Evolutionary conservation across 2,797 vertebrate genomes (phyloP), one percentile per base, ranked within the genome.

Genomic region (Antennarius maculatus): DNA sequence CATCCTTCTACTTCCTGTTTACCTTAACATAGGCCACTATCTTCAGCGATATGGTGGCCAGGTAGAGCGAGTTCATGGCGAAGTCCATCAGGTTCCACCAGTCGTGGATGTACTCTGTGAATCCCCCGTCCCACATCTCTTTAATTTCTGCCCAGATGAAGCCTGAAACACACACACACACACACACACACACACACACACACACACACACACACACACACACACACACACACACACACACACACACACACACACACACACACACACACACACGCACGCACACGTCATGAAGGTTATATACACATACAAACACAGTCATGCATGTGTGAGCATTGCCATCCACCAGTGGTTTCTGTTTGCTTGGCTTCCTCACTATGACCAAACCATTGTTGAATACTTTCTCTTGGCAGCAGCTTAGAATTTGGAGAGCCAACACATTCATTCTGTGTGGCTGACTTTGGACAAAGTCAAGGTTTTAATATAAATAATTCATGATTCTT

Each of bases 71-170:
- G 88, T 99, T 98, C 97, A 98, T 99, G 77, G 96, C 97, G 77
- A 98, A 99, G 92, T 98, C 97, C 97, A 99, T 98, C 82, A 98
- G 92, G 85, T 99, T 98, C 97, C 97, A 99, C 97, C 97, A 99
- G 86, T 99, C 97, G 0, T 99, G 97, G 16, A 99, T 94, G 0
- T 99, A 99, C 83, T 99, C 97, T 13, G 94, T 97, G 89, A 99
- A 98, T 67, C 97, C 97, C 17, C 97, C 97, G 50, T 99, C 97
- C 97, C 97, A 98, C 97, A 99, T 99, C 85, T 99, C 96, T 73
- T 99, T 99, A 80, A 99, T 99, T 90, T 99, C 97, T 52, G 96
- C 97, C 97, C 97, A 99, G 87, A 99, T 99, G 86, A 99, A 98
- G 77, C 97, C 97, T 99, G 89, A 17, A 69, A 72, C 45, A 64